Evolutionary conservation across 2,797 vertebrate genomes (phyloP).

Genomic region (Columba guinea): DNA sequence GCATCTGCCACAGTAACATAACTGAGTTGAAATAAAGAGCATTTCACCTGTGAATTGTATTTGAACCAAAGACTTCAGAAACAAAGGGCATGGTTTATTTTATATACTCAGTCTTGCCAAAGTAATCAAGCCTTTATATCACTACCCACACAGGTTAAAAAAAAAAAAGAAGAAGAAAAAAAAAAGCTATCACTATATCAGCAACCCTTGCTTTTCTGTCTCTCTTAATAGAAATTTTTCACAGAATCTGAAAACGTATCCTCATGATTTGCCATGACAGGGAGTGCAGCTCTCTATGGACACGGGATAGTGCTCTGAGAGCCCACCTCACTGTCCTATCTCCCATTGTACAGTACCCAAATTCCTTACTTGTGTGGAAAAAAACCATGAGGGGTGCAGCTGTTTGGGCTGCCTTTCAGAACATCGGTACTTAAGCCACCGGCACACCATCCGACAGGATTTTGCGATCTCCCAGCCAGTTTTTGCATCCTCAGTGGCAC

Average conservation of each 20-base stretch:
- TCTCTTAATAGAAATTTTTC: background rate
- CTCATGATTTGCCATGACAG: background rate
- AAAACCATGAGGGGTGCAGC: background rate
- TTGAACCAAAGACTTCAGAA: background rate
- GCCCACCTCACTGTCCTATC: background rate
- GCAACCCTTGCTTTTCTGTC: background rate
- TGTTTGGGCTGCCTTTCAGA: background rate
- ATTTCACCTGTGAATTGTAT: background rate
- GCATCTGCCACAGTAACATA: background rate
- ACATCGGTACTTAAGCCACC: background rate
- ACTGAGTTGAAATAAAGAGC: background rate
- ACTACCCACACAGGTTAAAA: background rate
- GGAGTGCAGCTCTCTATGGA: fast-evolving
- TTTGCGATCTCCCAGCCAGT: fast-evolving
- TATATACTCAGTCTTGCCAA: background rate
- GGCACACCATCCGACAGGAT: too few species aligned
- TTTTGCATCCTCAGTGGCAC: fast-evolving
- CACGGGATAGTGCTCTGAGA: fast-evolving
- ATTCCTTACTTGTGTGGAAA: background rate
- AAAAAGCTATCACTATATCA: background rate
- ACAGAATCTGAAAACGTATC: fast-evolving
- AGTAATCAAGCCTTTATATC: background rate
- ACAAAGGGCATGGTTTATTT: background rate
- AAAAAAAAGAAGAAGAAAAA: background rate
- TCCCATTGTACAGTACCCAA: fast-evolving